These are phyloP conservation scores for Drosophila setosimentum DNA, from an alignment of 2,888 invertebrate genomes.

Conservation along the genomic window DNA sequence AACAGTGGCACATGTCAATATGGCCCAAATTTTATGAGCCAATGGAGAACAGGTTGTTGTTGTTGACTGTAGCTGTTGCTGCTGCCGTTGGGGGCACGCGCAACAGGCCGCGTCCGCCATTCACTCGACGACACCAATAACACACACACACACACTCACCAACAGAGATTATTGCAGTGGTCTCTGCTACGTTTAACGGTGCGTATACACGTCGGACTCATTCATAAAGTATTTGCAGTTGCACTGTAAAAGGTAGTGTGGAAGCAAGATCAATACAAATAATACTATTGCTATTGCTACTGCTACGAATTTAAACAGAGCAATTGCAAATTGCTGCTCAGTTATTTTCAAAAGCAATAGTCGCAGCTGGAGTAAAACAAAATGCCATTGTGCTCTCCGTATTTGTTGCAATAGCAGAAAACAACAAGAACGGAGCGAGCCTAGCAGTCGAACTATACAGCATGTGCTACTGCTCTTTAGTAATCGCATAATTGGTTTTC, in stretches of 20 bases:
- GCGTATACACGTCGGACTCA: slow-evolving; percentile 58
- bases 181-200: slow-evolving; percentile 47
- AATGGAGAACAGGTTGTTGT: slow-evolving; percentile 65
- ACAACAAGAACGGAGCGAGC: neutral
- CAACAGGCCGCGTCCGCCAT: slow-evolving; percentile 67
- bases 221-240: slow-evolving; percentile 56
- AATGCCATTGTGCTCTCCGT: neutral
- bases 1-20: slow-evolving; percentile 73
- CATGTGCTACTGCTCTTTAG: neutral
- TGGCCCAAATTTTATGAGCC: slow-evolving; percentile 72
- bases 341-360: neutral
- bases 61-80: slow-evolving; percentile 9
- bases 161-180: slow-evolving; percentile 25
- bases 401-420: neutral
- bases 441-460: neutral
- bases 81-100: slow-evolving; percentile 63
- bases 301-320: neutral
- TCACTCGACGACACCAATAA: slow-evolving; percentile 52
- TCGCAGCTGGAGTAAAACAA: neutral
- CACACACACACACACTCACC: slow-evolving; percentile 22
- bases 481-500: neutral
- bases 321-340: neutral
- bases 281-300: neutral
- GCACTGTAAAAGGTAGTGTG: slow-evolving; percentile 25
- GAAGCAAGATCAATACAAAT: neutral